Percentiles rank a stretch among this genome's conserved stretches.
Conservation (phyloP, 1,140 invertebrate genomes). For the Drosophila bifasciata region DNA sequence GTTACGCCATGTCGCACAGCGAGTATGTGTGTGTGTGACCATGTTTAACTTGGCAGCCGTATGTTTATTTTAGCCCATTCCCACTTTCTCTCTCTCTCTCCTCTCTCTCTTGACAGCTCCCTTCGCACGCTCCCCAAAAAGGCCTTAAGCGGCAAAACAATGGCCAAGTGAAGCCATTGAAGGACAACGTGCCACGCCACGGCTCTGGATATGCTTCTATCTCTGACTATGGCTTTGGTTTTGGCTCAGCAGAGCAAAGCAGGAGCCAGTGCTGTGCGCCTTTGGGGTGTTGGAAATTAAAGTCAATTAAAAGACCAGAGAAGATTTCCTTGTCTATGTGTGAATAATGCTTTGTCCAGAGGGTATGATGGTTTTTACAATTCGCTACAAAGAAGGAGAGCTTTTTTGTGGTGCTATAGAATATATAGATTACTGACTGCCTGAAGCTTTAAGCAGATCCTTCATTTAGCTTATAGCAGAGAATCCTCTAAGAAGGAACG, state of each 20-base stretch:
- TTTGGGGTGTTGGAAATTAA: constrained; percentile 73
- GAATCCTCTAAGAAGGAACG: too few species aligned
- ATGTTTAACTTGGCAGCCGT: constrained; percentile 65
- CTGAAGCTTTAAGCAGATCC: too few species aligned
- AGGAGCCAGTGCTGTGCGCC: constrained; percentile 21
- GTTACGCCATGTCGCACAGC: constrained; percentile 18
- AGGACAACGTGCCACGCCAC: constrained; percentile 33
- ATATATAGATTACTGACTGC: too few species aligned
- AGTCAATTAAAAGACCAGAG: constrained; percentile 70
- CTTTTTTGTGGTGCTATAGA: background rate
- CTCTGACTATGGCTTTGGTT: background rate
- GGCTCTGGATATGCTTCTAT: too few species aligned
- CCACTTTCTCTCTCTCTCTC: background rate
- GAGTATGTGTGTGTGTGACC: constrained; percentile 27
- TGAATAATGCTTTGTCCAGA: constrained; percentile 10
- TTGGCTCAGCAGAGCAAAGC: too few species aligned
- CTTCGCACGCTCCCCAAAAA: constrained; percentile 42
- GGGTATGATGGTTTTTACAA: constrained; percentile 13
- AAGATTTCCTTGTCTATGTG: constrained; percentile 28
- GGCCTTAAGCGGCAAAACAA: constrained; percentile 75
- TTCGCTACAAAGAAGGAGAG: too few species aligned
- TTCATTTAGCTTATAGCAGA: too few species aligned
- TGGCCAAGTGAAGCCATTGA: constrained; percentile 51
- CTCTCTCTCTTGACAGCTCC: constrained; percentile 28
- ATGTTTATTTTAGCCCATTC: constrained; percentile 70